Percentiles rank a stretch among this genome's conserved stretches.
These are phyloP conservation scores for Osmoderma eremita DNA, from an alignment of 2,888 invertebrate genomes.

Conservation along the genomic window DNA sequence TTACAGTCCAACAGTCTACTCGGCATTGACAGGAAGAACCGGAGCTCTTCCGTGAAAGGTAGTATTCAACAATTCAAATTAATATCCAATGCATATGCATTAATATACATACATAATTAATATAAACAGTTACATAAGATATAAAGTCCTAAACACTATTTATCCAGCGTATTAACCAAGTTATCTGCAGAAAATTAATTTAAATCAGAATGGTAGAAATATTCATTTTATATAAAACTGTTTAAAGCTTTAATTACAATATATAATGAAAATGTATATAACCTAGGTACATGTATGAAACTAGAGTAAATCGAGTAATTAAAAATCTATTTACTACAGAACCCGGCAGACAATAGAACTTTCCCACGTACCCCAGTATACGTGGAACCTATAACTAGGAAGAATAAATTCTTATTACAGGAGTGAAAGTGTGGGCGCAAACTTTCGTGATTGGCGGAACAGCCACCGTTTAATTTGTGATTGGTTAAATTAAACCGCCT, in stretches of 20 bases:
- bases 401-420: constrained; percentile 42
- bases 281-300: background rate
- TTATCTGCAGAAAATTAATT: background rate
- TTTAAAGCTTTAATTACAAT: too few relatives aligned
- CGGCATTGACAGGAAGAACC: background rate
- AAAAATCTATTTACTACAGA: background rate
- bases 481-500: constrained; percentile 46
- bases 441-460: constrained; percentile 45
- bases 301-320: background rate
- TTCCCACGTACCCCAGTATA: background rate
- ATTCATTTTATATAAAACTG: too few relatives aligned
- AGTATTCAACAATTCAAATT: constrained; percentile 10
- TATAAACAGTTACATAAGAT: too few relatives aligned
- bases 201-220: background rate
- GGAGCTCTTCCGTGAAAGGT: background rate
- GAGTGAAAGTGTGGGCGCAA: constrained; percentile 47
- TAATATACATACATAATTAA: background rate
- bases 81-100: background rate
- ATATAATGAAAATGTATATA: background rate
- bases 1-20: background rate
- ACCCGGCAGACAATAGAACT: constrained; percentile 7
- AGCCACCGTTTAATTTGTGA: constrained; percentile 41
- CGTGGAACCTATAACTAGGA: constrained; percentile 29
- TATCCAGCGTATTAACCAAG: too few relatives aligned
- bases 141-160: too few relatives aligned